phyloP scores from a whole-genome alignment of 2,113 vertebrate species.

The Phrynocephalus versicolor region DNA sequence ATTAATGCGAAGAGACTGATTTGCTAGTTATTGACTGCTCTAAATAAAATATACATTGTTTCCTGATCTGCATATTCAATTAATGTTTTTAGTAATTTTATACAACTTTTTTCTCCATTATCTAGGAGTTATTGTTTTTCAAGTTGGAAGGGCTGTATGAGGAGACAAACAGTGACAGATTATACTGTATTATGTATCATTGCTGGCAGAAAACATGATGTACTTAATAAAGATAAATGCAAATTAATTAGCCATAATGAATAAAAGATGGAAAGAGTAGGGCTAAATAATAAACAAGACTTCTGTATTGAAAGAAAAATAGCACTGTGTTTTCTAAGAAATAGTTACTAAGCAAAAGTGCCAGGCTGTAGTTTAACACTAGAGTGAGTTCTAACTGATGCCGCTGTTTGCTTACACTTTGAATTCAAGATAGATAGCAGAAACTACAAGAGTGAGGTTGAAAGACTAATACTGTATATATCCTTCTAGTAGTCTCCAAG shows the following conservation, averaged over 20 bases:
- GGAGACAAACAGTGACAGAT: slow-evolving; percentile 3
- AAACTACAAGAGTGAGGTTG: not conserved
- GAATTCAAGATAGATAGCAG: not conserved
- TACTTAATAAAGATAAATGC: slow-evolving; percentile 22
- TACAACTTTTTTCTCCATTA: not conserved
- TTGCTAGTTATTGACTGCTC: not conserved
- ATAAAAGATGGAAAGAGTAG: not conserved
- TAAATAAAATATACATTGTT: not conserved
- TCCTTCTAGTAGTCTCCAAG: not conserved
- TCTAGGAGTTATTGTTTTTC: not conserved
- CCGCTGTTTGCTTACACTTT: not conserved
- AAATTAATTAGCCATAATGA: slow-evolving; percentile 25
- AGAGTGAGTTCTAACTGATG: accelerated
- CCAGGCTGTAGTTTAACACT: not conserved
- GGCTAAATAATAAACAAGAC: not conserved
- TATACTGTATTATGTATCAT: slow-evolving; percentile 1
- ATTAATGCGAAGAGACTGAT: not conserved
- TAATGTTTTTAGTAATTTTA: slow-evolving; percentile 9
- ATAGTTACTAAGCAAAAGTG: slow-evolving; percentile 24
- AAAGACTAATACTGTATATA: not conserved
- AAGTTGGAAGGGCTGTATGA: not conserved
- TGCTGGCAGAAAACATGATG: slow-evolving; percentile 1
- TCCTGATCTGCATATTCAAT: not conserved
- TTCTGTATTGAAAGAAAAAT: not conserved
- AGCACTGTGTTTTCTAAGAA: not conserved